Percentiles rank a stretch among this genome's conserved stretches.
Evolutionary conservation across 2,113 vertebrate species (phyloP).

Genomic region (Numenius arquata): DNA sequence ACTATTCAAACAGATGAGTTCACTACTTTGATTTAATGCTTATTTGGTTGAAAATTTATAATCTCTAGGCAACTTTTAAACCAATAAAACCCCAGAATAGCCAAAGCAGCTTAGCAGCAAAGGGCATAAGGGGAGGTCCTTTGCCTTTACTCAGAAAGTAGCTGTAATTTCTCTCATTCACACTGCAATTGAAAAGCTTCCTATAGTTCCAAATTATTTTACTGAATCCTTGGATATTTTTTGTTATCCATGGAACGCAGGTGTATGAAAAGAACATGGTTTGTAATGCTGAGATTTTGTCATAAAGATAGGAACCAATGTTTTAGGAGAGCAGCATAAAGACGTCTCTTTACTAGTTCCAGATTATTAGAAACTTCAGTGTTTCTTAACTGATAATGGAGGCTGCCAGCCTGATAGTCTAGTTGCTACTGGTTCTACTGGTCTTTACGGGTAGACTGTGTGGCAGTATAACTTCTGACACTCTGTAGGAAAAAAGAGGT

Average conservation of each 20-base stretch:
- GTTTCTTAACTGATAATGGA: not conserved
- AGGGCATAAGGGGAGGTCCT: not conserved
- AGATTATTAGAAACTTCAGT: not conserved
- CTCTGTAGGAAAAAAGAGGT: not conserved
- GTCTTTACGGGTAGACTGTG: not conserved
- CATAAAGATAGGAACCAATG: not conserved
- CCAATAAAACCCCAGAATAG: not conserved
- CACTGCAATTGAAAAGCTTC: not conserved
- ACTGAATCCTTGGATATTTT: not conserved
- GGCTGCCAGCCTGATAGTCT: not conserved
- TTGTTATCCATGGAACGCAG: fast-evolving
- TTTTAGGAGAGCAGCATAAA: not conserved
- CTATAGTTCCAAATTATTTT: not conserved
- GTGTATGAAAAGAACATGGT: not conserved
- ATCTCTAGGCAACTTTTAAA: not conserved
- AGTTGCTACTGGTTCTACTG: not conserved
- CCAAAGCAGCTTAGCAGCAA: not conserved
- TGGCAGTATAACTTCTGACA: not conserved
- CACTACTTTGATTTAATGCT: not conserved
- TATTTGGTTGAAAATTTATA: not conserved
- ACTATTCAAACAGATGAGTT: not conserved
- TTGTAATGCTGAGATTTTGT: not conserved
- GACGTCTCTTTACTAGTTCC: not conserved
- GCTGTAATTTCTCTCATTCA: not conserved
- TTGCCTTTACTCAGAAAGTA: not conserved